A percentile compares a stretch with the other conserved stretches of the same genome.
Evolutionary conservation across 92 coral and sea anemone genomes (phyloP).

Genomic region (Metridium senile): DNA sequence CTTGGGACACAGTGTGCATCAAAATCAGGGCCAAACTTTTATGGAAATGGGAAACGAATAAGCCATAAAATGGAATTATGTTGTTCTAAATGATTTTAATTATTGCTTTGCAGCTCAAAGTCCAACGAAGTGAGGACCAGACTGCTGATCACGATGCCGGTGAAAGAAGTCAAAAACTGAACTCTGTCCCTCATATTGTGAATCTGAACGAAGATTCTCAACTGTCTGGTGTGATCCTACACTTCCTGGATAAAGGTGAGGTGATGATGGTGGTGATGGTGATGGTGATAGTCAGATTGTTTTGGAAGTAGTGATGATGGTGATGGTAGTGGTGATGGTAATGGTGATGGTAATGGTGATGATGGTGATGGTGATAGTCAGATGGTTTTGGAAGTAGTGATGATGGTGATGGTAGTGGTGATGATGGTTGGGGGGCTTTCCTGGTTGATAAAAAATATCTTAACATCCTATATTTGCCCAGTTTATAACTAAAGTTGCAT

Average conservation of each 20-base stretch:
- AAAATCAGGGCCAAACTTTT: too few relatives aligned
- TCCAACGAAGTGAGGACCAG: constrained; percentile 70
- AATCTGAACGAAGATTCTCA: constrained; percentile 93
- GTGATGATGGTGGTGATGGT: neutral
- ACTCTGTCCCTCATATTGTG: constrained; percentile 72
- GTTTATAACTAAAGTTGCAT: too few relatives aligned
- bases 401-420: neutral
- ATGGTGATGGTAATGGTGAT: neutral
- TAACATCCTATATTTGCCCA: too few relatives aligned
- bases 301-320: neutral
- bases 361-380: neutral
- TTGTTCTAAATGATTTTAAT: neutral
- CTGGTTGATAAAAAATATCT: too few relatives aligned
- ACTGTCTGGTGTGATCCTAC: constrained; percentile 89
- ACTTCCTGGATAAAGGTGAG: constrained; percentile 86
- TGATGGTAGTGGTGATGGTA: neutral
- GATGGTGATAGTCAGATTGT: neutral
- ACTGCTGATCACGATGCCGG: constrained; percentile 40
- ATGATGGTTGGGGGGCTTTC: neutral
- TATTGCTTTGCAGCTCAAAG: constrained; percentile 58
- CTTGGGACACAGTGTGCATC: too few relatives aligned
- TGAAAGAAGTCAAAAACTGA: constrained; percentile 44
- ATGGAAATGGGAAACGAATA: neutral
- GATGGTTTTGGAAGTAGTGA: neutral
- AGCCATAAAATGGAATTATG: neutral